Conservation (phyloP, 2,888 invertebrate species). For the Notodonta ziczac region DNA sequence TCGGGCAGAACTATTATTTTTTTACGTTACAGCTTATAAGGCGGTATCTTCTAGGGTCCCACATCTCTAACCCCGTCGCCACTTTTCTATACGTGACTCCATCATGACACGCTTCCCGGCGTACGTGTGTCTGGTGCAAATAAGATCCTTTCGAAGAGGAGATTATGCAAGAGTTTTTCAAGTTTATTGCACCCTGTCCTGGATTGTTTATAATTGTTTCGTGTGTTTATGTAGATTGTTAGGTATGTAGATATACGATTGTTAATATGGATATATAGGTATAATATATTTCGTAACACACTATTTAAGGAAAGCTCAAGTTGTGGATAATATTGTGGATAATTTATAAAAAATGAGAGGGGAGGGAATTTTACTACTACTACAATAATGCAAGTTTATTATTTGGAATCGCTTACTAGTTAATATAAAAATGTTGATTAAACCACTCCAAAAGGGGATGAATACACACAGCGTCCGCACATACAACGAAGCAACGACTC, state of each 20-base stretch:
- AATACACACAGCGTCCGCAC: neutral
- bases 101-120: slow-evolving; percentile 38
- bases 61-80: slow-evolving; percentile 55
- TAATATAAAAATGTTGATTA: too few relatives aligned
- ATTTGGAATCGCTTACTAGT: too few relatives aligned
- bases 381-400: too few relatives aligned
- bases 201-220: neutral
- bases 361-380: too few relatives aligned
- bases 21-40: slow-evolving; percentile 43
- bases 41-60: slow-evolving; percentile 42
- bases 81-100: slow-evolving; percentile 49
- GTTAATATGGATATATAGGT: too few relatives aligned
- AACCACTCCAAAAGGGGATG: neutral
- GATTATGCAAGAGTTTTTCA: neutral
- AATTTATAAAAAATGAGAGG: too few relatives aligned
- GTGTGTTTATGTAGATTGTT: too few relatives aligned
- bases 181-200: neutral
- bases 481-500: neutral
- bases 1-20: slow-evolving; percentile 53
- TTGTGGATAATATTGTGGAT: too few relatives aligned
- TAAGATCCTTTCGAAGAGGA: neutral
- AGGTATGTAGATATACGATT: too few relatives aligned
- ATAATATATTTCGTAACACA: too few relatives aligned
- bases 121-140: slow-evolving; percentile 6
- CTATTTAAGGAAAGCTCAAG: too few relatives aligned